Conservation (phyloP, 64 coral and sea anemone genomes). For the Montipora foliosa region DNA sequence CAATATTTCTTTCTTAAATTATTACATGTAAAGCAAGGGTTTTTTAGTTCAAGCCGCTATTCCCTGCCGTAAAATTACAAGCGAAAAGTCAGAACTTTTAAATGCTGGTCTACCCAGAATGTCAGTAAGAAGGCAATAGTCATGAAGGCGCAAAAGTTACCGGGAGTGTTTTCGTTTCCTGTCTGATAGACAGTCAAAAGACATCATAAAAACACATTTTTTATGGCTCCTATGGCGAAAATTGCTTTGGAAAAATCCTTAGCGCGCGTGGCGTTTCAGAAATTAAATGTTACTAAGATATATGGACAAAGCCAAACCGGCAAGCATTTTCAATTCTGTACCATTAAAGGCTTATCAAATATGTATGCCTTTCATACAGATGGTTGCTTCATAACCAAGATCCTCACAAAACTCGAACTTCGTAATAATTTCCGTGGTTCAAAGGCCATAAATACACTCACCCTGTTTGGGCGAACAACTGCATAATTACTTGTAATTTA, state of each 20-base stretch:
- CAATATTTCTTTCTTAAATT: not conserved
- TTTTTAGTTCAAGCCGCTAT: not conserved
- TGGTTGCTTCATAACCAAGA: too few relatives aligned
- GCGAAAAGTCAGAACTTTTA: not conserved
- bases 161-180: not conserved
- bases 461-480: conserved; percentile 11
- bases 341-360: too few relatives aligned
- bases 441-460: not conserved
- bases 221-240: not conserved
- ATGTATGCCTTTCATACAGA: too few relatives aligned
- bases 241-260: not conserved
- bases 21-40: not conserved
- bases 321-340: too few relatives aligned
- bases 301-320: too few relatives aligned
- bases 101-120: not conserved
- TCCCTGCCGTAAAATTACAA: not conserved
- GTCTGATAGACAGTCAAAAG: not conserved
- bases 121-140: not conserved
- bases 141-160: too few relatives aligned
- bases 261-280: too few relatives aligned
- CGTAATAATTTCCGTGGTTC: not conserved
- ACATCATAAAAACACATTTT: not conserved
- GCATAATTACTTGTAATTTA: not conserved
- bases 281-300: too few relatives aligned
- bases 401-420: too few relatives aligned